These are phyloP conservation scores for Iselma pallidipennis DNA, from an alignment of 2,888 invertebrate genomes.

Conservation along the genomic window DNA sequence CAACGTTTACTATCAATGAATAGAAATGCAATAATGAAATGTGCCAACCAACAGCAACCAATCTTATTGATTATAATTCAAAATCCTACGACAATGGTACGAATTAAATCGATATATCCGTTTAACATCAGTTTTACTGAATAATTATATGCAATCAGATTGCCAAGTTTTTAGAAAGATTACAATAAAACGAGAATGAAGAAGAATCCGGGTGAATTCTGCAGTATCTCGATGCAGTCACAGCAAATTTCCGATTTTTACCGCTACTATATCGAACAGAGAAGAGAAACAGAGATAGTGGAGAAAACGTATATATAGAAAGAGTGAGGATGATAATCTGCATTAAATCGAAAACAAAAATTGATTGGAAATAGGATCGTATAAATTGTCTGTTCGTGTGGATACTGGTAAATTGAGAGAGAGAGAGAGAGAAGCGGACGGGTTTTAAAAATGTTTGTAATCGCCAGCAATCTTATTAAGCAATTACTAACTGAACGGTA, in stretches of 20 bases:
- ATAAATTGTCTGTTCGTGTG: neutral
- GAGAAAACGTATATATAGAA: neutral
- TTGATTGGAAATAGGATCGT: slow-evolving; percentile 4
- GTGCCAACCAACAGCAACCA: neutral
- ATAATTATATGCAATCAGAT: neutral
- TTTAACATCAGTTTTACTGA: neutral
- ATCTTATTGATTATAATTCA: neutral
- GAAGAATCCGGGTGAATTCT: neutral
- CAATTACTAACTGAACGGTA: slow-evolving; percentile 14
- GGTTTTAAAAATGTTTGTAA: slow-evolving; percentile 4
- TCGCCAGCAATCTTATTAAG: slow-evolving; percentile 10
- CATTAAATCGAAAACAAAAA: neutral
- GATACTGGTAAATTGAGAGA: neutral
- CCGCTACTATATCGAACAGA: neutral
- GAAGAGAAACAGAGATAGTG: neutral
- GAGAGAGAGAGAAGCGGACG: too few species aligned
- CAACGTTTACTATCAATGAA: neutral
- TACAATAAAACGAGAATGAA: neutral
- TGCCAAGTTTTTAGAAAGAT: neutral
- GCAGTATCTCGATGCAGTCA: neutral
- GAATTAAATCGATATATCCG: neutral
- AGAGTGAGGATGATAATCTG: neutral
- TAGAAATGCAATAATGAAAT: neutral
- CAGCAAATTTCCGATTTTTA: neutral
- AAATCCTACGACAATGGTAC: neutral